phyloP scores from a whole-genome alignment of 2,797 vertebrate species.

The Pseudochromis fuscus region DNA sequence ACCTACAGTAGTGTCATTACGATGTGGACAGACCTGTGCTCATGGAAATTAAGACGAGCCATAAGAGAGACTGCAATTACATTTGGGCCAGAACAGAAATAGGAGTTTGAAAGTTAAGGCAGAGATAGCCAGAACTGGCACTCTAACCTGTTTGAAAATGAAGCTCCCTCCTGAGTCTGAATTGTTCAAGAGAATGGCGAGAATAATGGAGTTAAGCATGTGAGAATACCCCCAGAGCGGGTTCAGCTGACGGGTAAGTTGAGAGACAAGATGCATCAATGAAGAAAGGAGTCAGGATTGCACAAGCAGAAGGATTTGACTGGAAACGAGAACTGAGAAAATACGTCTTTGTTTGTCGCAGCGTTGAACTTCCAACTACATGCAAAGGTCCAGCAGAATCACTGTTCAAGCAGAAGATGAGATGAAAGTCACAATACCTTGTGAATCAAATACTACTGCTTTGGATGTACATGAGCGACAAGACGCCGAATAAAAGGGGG shows the following conservation, averaged over 20 bases:
- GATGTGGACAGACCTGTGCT: conserved; percentile 45
- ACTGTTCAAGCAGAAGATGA: neutral
- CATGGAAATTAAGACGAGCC: conserved; percentile 22
- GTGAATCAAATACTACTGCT: neutral
- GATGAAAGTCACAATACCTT: neutral
- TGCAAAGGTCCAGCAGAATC: neutral
- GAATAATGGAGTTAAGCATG: neutral
- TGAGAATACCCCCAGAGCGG: neutral
- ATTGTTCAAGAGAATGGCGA: neutral
- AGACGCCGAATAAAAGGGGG: conserved; percentile 39
- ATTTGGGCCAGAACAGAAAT: conserved; percentile 23
- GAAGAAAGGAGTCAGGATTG: conserved; percentile 1
- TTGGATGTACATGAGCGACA: neutral
- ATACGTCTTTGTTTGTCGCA: neutral
- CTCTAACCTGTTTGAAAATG: neutral
- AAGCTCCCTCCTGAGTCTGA: neutral
- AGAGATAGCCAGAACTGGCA: neutral
- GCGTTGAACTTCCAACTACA: neutral
- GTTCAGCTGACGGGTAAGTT: neutral
- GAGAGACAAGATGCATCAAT: neutral
- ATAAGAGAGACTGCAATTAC: conserved; percentile 11
- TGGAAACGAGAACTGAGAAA: neutral
- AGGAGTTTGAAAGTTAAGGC: neutral
- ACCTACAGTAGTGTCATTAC: conserved; percentile 49
- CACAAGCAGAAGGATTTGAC: neutral